Evolutionary conservation across 2,113 vertebrate species (phyloP).

Genomic region (Calonectris borealis): DNA sequence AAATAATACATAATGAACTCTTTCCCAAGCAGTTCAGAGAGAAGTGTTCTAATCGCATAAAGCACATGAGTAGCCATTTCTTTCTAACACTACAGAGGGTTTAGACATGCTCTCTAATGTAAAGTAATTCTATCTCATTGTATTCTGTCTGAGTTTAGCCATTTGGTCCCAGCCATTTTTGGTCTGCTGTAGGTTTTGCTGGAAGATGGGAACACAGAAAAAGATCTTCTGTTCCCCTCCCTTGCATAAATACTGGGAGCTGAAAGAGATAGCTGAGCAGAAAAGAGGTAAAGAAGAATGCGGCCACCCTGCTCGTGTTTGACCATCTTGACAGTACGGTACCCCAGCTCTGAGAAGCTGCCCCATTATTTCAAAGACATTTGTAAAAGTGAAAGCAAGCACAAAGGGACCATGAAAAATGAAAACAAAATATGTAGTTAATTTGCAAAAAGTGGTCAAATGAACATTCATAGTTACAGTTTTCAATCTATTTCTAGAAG

Average conservation of each 20-base stretch:
- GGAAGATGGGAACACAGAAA: neutral
- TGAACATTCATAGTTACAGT: neutral
- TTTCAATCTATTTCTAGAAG: neutral
- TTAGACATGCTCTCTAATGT: neutral
- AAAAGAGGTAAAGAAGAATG: neutral
- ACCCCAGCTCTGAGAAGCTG: neutral
- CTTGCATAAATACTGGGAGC: neutral
- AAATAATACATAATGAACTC: neutral
- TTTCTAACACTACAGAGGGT: neutral
- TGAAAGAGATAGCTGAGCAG: neutral
- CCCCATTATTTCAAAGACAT: neutral
- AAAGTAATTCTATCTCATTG: neutral
- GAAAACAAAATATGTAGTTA: neutral
- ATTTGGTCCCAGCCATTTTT: neutral
- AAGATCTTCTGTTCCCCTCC: neutral
- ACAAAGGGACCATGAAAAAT: neutral
- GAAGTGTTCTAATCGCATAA: neutral
- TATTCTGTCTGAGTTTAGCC: neutral
- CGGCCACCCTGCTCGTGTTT: rapidly evolving
- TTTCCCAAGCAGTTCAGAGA: neutral
- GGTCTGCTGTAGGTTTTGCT: neutral
- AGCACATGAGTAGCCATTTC: neutral
- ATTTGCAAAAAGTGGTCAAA: neutral
- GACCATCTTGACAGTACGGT: rapidly evolving
- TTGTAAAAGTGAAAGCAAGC: neutral